Percentiles rank a stretch among this genome's conserved stretches.
Evolutionary conservation across 2,888 invertebrate genomes (phyloP).

Genomic region (Hololepta plana): DNA sequence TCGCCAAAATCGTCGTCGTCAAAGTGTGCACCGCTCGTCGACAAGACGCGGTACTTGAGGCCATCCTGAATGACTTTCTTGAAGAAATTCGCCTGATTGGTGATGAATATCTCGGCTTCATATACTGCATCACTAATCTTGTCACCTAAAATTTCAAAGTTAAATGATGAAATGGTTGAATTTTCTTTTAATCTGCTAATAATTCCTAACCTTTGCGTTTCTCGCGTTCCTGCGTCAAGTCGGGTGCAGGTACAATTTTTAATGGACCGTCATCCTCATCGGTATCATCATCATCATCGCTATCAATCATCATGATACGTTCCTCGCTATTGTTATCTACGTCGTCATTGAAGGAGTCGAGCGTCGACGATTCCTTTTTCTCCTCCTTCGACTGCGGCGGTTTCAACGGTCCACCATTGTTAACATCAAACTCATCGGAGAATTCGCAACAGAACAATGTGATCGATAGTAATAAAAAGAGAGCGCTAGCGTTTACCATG

Average conservation of each 20-base stretch:
- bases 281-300: slow-evolving; percentile 13
- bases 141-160: slow-evolving; percentile 11
- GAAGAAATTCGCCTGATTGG: slow-evolving; percentile 23
- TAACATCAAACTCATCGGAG: slow-evolving; percentile 20
- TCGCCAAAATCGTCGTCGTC: too few species aligned
- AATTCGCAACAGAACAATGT: slow-evolving; percentile 20
- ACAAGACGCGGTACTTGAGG: slow-evolving; percentile 23
- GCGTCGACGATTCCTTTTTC: too few species aligned
- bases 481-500: too few species aligned
- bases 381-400: too few species aligned
- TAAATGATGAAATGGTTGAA: slow-evolving; percentile 1
- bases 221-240: slow-evolving; percentile 24
- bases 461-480: slow-evolving; percentile 14
- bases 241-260: slow-evolving; percentile 24
- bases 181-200: slow-evolving; percentile 6
- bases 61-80: slow-evolving; percentile 28
- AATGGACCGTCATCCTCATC: slow-evolving; percentile 18
- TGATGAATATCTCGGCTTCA: slow-evolving; percentile 21
- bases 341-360: too few species aligned
- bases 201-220: slow-evolving; percentile 16
- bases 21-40: too few species aligned
- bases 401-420: slow-evolving; percentile 14
- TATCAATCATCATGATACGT: slow-evolving; percentile 11
- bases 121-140: too few species aligned
- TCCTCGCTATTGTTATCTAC: slow-evolving; percentile 9